Evolutionary conservation across 2,113 vertebrate species (phyloP), one percentile per base, ranked within the genome.

Genomic region (Elgaria multicarinata): DNA sequence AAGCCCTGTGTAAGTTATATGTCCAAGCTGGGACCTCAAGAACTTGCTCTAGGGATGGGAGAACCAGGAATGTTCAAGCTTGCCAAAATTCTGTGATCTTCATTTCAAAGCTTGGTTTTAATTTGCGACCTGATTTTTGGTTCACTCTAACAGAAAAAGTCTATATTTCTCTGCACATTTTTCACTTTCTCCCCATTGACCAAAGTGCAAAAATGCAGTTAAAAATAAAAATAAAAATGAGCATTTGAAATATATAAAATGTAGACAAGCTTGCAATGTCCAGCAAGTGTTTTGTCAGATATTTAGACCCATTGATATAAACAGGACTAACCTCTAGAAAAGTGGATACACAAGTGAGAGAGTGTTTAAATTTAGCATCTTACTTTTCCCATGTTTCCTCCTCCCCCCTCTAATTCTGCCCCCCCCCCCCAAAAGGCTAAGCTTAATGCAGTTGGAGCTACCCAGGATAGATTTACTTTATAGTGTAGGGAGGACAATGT

Each of bases 401-500:
- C 71, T 24, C 62, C 39, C 13, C 62, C n/a, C 0, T 0, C 0
- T 20, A 16, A 3, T 50, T 8, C 46, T 50, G 4, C n/a, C 39
- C 46, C 67, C 13, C 62, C 39, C 20, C 58, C n/a, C 0, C 0
- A 24, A 6, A 67, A 36, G 31, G 1, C 0, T 26, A 18, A 62
- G 5, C 12, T 18, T 16, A 28, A 36, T 66, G 16, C 58, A n/a
- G 8, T 64, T 78, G 42, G 10, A 79, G 3, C 22, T 80, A 28
- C 50, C 46, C 33, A 71, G 71, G 76, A 55, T 36, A 7, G 33
- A 81, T 80, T 20, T 55, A 33, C 0, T 72, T 85, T 55, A 85
- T 22, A 12, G 46, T 72, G 7, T 71, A 75, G 92, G 91, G 85
- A 93, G 58, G 82, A 31, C 0, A 0, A 0, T 0, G 0, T 84